Evolutionary conservation across 1,140 invertebrate genomes (phyloP), one percentile per base, ranked within the genome.

Genomic region (Polypedilum vanderplanki): DNA sequence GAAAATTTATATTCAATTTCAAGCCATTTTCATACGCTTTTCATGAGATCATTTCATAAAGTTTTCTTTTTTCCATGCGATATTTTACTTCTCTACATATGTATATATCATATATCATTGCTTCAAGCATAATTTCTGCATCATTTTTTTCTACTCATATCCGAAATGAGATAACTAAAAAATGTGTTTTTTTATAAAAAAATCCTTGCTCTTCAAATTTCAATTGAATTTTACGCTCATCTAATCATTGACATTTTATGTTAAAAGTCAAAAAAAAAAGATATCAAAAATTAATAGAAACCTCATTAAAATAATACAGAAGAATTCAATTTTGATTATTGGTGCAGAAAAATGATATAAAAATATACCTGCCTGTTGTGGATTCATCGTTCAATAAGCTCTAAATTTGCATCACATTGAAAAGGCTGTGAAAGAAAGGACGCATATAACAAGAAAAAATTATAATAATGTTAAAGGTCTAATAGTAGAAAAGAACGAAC

Each of bases 1-100:
- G 20, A 20, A 70, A 70, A 70, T 70, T 70, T 70, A 70, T 70
- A 70, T 70, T 70, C 65, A 70, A 70, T 70, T 70, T 70, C 46
- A n/a, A 70, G 65, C 65, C 20, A 70, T 70, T 70, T 70, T 70
- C 65, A 70, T 70, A 70, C 20, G 65, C 65, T 70, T 70, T 57
- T 70, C 20, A 70, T 70, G 20, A 70, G 65, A 70, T 70, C 65
- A 70, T 70, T 70, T 70, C 46, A 57, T 57, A 57, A 57, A 12
- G 12, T 57, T 57, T 57, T 57, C n/a, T 57, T 46, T 46, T 33
- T 33, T 33, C 24, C 24, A 33, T 33, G 24, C 24, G 24, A 33
- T 33, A 33, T 33, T 33, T 33, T 33, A 3, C 24, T 33, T 33
- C 5, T 33, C 24, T 33, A 33, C 24, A 33, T 33, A 33, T 33